Evolutionary conservation across 2,888 invertebrate species (phyloP), one percentile per base, ranked within the genome.

Genomic region (Rhingia campestris): DNA sequence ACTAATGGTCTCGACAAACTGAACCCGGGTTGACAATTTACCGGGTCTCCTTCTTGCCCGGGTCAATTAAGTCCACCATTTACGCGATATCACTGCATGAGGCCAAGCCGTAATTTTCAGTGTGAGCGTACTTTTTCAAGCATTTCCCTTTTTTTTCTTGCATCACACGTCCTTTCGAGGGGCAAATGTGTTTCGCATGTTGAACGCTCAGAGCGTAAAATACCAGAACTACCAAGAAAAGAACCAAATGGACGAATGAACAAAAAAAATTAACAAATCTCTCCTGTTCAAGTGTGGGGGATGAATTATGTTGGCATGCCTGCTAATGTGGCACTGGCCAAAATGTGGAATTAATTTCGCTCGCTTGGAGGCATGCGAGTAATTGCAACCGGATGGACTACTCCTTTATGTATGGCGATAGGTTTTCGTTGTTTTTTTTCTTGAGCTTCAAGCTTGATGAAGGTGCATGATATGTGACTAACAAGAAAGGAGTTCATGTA

Each of bases 261-360:
- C 22, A 45, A 39, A 45, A n/a, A 6, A 33, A 45, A n/a, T 33
- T 49, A 39, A 58, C 32, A 12, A 12, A 47, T 10, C 10, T 33
- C 22, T 41, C 51, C 9, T 30, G 45, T 67, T 58, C 74, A 56
- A 70, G 80, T 75, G 75, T 63, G 43, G 80, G 80, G 63, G 75
- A 22, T 81, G 69, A 81, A 63, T 81, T 75, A 81, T 75, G 69
- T 67, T 75, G 75, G 75, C 75, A 81, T 45, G 63, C 22, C 37
- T 73, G 79, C 79, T 79, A 79, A 79, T 77, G 70, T 77, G 77
- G 77, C 66, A 61, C 51, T 58, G 49, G 58, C 75, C 75, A 70
- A 81, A 81, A 81, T 81, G 81, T 64, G 58, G 75, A 81, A 81
- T 81, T 81, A 75, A 81, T 81, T 81, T 75, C 12, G 58, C 64